Conservation (phyloP, 2,113 vertebrate genomes). For the Epinephelus moara region DNA sequence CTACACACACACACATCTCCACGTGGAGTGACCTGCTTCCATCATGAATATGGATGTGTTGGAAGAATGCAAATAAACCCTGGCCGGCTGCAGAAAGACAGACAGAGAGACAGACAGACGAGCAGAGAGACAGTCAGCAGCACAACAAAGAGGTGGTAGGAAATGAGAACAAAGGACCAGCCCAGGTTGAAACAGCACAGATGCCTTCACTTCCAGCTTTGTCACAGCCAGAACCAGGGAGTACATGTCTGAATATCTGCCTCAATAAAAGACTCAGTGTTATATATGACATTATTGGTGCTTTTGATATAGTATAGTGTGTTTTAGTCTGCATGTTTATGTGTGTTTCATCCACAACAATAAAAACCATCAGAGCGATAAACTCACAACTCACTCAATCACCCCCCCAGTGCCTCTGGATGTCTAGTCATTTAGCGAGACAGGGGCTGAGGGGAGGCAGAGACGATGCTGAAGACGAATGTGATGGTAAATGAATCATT, state of each 20-base stretch:
- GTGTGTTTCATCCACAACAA: conserved; percentile 29
- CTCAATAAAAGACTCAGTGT: conserved; percentile 35
- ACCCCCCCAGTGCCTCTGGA: conserved; percentile 21
- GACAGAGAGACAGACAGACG: conserved; percentile 47
- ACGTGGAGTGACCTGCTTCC: conserved; percentile 82
- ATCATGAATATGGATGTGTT: conserved; percentile 86
- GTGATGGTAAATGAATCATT: conserved; percentile 58
- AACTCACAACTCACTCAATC: conserved; percentile 52
- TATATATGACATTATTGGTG: not conserved
- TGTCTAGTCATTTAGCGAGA: conserved; percentile 41
- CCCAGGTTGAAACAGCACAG: conserved; percentile 63
- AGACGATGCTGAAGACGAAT: conserved; percentile 35
- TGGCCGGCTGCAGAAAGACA: conserved; percentile 55
- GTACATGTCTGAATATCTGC: conserved; percentile 39
- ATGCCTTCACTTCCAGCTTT: conserved; percentile 81
- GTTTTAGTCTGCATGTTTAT: conserved; percentile 8
- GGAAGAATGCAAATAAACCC: conserved; percentile 84
- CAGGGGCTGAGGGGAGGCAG: conserved; percentile 27
- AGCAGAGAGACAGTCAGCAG: conserved; percentile 67
- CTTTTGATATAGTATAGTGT: not conserved
- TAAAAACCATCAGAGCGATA: conserved; percentile 42
- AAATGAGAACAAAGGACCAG: conserved; percentile 78
- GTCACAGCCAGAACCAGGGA: conserved; percentile 52
- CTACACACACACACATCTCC: conserved; percentile 57
- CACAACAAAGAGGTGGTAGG: conserved; percentile 75